Base-by-base conservation (phyloP, 2,113 vertebrate species). In the Atractosteus spatula region DNA sequence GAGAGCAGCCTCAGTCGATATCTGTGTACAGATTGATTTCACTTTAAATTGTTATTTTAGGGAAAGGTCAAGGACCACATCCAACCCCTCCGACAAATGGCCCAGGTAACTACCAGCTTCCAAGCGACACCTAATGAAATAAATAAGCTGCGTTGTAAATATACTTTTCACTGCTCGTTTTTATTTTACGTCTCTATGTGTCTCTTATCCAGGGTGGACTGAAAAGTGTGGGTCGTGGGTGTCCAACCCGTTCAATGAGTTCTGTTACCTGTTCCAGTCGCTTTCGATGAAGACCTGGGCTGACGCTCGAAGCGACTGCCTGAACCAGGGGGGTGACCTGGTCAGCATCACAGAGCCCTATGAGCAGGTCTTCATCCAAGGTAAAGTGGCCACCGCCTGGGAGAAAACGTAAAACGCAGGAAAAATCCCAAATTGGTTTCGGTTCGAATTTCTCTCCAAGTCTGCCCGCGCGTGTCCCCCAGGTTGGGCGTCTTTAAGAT, bases 261-360 rank as follows among this genome's bases (percentile, higher is more conserved):
- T 72, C 83, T 93, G 91, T 79, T 93, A 93, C 84, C 84, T 86
- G 71, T 87, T 93, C 8, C 87, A 83, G 76, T 82, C 62, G 72
- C 75, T 89, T 76, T 90, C 86, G 0, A 74, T 77, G 76, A 86
- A 91, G 72, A 88, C 67, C 0, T 93, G 91, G 91, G 76, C 81
- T 0, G 91, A 91, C 8, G 91, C 91, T 51, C 87, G 86, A 3
- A 78, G 87, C 0, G 91, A 93, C 82, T 93, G 91, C 4, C 8
- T 87, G 41, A 83, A 91, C 83, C 91, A 92, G 79, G 88, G 88
- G 14, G 91, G 89, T 59, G 88, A 92, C 71, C 89, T 92, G 4
- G 0, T 88, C 71, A 92, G 91, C 16, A 87, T 93, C 87, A 90
- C 87, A 0, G 86, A 92, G 0, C 89, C 87, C 1, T 80, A 71